A percentile compares a stretch with the other conserved stretches of the same genome.
Conservation (phyloP, 2,113 vertebrate genomes). For the Prinia subflava region DNA sequence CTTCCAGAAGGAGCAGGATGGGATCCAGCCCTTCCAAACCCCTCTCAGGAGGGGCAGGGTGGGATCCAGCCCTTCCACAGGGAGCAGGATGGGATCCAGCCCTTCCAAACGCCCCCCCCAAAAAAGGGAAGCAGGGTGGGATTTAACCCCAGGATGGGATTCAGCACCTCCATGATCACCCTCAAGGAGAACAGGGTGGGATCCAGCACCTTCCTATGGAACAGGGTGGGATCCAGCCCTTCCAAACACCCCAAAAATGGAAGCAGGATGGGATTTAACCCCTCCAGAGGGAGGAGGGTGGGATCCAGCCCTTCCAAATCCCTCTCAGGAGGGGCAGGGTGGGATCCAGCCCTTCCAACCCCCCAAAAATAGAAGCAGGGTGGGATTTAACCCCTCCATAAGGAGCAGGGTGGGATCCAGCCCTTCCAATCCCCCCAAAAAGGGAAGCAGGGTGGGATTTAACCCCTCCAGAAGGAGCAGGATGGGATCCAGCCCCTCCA, state of each 20-base stretch:
- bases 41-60: background rate
- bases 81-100: background rate
- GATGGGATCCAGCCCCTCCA: too few relatives aligned
- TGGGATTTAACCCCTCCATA: background rate
- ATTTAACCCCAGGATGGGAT: background rate
- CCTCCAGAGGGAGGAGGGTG: background rate
- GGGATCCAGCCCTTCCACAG: background rate
- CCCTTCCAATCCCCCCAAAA: background rate
- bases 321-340: background rate
- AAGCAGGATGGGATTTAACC: background rate
- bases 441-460: too few relatives aligned
- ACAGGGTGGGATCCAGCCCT: too few relatives aligned
- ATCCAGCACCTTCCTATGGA: background rate
- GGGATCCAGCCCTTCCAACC: background rate
- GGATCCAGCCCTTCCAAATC: background rate
- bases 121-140: too few relatives aligned
- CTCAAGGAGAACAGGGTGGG: too few relatives aligned
- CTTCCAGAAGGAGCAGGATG: background rate
- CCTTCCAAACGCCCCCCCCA: too few relatives aligned
- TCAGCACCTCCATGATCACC: background rate
- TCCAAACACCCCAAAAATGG: too few relatives aligned
- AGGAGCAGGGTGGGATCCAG: background rate
- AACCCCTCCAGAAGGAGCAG: too few relatives aligned
- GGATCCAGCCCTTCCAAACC: background rate
- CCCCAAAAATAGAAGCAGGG: too few relatives aligned